Evolutionary conservation across 2,113 vertebrate genomes (phyloP).

Genomic region (Ceratotherium simum): DNA sequence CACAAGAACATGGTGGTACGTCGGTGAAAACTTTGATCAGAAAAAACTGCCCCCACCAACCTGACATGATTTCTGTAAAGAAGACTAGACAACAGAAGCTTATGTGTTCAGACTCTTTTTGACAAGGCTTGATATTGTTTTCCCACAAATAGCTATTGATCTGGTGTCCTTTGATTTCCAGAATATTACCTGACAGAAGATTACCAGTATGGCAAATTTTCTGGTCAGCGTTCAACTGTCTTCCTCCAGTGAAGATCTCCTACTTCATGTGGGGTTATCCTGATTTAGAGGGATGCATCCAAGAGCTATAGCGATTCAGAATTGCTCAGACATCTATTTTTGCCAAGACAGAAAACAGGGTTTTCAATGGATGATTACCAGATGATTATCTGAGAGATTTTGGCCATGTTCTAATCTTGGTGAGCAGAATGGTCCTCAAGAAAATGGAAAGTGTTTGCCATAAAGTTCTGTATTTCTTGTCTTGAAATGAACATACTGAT

Average conservation of each 20-base stretch:
- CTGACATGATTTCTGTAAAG: background rate
- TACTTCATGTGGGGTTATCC: background rate
- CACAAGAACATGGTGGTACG: background rate
- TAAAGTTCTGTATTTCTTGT: background rate
- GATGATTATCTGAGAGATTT: background rate
- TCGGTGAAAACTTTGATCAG: background rate
- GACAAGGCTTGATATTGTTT: background rate
- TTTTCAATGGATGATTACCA: background rate
- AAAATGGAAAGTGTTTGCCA: background rate
- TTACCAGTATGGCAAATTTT: background rate
- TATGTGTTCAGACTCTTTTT: background rate
- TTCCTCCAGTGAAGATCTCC: background rate
- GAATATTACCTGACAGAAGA: background rate
- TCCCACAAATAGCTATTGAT: background rate
- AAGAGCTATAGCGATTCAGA: background rate
- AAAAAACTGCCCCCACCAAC: background rate
- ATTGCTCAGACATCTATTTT: background rate
- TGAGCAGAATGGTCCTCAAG: constrained; percentile 9
- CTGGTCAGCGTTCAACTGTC: background rate
- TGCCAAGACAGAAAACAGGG: background rate
- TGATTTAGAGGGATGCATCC: background rate
- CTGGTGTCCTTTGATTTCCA: background rate
- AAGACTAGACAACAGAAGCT: background rate
- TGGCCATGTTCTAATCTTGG: background rate
- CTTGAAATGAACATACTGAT: constrained; percentile 5